Evolutionary conservation across 2,113 vertebrate genomes (phyloP).

Genomic region (Dendrocopos noguchii): DNA sequence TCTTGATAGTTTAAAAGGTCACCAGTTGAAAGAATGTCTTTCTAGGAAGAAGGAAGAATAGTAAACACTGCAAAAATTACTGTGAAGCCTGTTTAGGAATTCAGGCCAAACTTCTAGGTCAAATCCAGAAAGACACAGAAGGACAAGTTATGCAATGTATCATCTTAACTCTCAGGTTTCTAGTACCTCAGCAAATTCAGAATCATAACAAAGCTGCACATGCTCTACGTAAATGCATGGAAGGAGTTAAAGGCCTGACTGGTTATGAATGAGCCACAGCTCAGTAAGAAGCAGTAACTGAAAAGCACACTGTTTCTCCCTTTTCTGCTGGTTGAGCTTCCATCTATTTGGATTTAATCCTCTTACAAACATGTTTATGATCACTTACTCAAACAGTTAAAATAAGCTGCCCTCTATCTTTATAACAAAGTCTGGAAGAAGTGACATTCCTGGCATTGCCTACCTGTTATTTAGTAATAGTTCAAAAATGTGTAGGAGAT

Average conservation of each 20-base stretch:
- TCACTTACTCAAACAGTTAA: neutral
- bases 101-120: neutral
- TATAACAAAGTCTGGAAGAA: neutral
- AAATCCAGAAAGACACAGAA: neutral
- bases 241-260: neutral
- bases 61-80: neutral
- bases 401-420: neutral
- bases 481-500: neutral
- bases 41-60: neutral
- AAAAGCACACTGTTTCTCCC: neutral
- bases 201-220: neutral
- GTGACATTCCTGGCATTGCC: neutral
- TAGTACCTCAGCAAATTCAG: neutral
- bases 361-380: fast-evolving
- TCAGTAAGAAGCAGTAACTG: neutral
- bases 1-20: neutral
- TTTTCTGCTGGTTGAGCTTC: neutral
- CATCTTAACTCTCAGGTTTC: neutral
- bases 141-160: neutral
- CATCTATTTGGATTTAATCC: neutral
- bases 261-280: neutral
- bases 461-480: neutral
- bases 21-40: neutral
- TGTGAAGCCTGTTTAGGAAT: neutral
- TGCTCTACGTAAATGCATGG: neutral